Conservation (phyloP, 2,797 vertebrate genomes). For the Sylvia borin region DNA sequence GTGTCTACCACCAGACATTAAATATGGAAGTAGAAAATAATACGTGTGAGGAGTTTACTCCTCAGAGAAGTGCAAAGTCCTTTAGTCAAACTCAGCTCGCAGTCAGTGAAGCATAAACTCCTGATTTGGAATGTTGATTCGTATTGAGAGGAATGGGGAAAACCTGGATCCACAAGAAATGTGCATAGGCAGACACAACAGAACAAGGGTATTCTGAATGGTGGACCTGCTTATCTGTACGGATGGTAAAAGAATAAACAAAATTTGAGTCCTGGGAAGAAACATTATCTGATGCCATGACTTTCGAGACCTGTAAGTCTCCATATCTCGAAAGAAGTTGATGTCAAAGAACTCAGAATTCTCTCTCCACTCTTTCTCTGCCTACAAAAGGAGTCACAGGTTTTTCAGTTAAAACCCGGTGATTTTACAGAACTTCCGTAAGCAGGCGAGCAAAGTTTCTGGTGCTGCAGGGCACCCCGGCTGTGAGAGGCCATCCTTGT, state of each 20-base stretch:
- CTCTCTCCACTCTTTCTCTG: fast-evolving
- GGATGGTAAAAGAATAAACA: neutral
- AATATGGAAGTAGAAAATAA: neutral
- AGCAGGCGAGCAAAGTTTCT: fast-evolving
- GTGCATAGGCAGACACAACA: fast-evolving
- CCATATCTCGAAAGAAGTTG: neutral
- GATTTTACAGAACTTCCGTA: neutral
- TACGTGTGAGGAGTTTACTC: neutral
- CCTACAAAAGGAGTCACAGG: neutral
- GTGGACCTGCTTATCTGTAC: neutral
- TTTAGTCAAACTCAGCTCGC: neutral
- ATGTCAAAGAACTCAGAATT: neutral
- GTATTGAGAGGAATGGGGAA: neutral
- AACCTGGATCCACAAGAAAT: neutral
- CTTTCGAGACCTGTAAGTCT: neutral
- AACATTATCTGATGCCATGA: fast-evolving
- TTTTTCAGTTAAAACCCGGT: fast-evolving
- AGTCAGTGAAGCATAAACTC: neutral
- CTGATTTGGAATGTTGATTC: neutral
- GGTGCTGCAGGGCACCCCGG: fast-evolving
- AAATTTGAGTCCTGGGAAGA: neutral
- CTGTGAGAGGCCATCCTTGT: fast-evolving
- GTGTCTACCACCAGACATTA: neutral
- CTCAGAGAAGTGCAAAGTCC: neutral
- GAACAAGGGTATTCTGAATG: neutral